Conservation (phyloP, 2,888 invertebrate genomes). For the Anagyrus pseudococci region DNA sequence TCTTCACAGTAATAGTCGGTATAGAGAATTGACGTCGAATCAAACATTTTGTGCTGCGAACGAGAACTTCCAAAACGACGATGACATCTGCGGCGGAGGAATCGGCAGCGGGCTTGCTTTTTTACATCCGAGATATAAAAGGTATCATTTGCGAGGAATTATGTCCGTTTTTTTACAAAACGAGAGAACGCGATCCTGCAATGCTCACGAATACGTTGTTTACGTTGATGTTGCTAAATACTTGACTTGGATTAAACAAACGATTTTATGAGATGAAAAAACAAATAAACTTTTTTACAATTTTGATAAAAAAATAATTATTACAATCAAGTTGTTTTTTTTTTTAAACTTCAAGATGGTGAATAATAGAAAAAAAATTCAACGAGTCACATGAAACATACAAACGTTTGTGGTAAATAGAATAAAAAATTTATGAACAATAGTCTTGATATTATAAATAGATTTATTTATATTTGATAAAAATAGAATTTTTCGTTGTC, state of each 20-base stretch:
- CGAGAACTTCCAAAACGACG: conserved; percentile 58
- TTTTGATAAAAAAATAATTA: too few relatives aligned
- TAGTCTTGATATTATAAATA: too few relatives aligned
- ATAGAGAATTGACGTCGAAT: conserved; percentile 63
- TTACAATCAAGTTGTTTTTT: too few relatives aligned
- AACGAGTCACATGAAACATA: too few relatives aligned
- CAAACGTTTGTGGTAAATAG: too few relatives aligned
- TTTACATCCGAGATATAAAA: conserved; percentile 40
- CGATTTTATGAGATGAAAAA: too few relatives aligned
- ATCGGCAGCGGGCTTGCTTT: conserved; percentile 69
- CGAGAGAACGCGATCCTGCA: conserved; percentile 60
- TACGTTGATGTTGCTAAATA: conserved; percentile 66
- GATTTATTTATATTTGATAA: too few relatives aligned
- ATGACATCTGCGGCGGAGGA: conserved; percentile 68
- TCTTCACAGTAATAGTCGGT: conserved; percentile 64
- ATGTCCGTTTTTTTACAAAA: conserved; percentile 48
- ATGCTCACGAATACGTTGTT: conserved; percentile 69
- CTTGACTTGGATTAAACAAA: conserved; percentile 47
- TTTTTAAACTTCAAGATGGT: too few relatives aligned
- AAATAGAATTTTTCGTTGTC: too few relatives aligned
- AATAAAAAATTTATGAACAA: too few relatives aligned
- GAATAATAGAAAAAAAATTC: too few relatives aligned
- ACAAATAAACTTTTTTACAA: too few relatives aligned
- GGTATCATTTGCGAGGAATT: conserved; percentile 51
- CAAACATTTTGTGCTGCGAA: conserved; percentile 73